Conservation (phyloP, 2,797 vertebrate species). For the Microcaecilia unicolor region DNA sequence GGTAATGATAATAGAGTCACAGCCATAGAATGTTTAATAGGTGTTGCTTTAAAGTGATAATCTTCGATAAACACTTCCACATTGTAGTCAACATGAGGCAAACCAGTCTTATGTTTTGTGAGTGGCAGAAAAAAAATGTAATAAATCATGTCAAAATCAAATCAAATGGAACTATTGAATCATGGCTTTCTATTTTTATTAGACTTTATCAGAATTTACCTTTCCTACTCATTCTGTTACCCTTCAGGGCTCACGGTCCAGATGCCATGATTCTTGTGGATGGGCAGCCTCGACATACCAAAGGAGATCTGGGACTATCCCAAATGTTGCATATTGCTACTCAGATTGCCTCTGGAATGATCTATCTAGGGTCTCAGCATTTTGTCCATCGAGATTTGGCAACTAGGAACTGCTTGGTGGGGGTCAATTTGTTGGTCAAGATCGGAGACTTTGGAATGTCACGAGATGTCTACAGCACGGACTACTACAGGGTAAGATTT, state of each 20-base stretch:
- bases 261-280: conserved; percentile 95
- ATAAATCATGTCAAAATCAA: too few species aligned
- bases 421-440: conserved; percentile 91
- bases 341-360: conserved; percentile 95
- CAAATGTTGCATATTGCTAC: conserved; percentile 95
- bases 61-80: too few species aligned
- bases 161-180: too few species aligned
- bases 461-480: conserved; percentile 95
- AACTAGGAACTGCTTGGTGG: conserved; percentile 94
- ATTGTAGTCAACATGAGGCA: too few species aligned
- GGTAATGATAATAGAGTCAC: too few species aligned
- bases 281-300: conserved; percentile 87
- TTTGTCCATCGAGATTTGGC: conserved; percentile 97
- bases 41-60: too few species aligned
- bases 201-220: too few species aligned
- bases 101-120: too few species aligned
- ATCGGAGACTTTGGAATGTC: conserved; percentile 99
- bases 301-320: conserved; percentile 86
- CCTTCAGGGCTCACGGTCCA: conserved; percentile 88
- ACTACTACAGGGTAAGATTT: conserved; percentile 94
- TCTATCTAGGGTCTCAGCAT: conserved; percentile 93
- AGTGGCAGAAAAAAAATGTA: too few species aligned
- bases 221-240: too few species aligned
- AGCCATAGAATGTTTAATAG: too few species aligned
- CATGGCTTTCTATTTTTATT: too few species aligned